These are phyloP conservation scores for Anarrhichthys ocellatus DNA, from an alignment of 2,113 vertebrate species.

Conservation along the genomic window DNA sequence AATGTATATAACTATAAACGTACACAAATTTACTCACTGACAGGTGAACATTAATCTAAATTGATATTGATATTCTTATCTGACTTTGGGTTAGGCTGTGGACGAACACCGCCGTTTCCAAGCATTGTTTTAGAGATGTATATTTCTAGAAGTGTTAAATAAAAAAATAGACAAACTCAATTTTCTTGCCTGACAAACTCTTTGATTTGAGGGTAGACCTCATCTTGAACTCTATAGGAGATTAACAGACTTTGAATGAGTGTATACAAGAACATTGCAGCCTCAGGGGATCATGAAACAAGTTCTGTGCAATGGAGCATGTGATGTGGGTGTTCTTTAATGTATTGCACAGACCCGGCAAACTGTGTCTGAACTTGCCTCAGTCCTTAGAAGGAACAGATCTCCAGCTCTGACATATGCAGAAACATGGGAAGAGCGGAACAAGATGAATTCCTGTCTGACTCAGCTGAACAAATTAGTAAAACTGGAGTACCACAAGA, in stretches of 20 bases:
- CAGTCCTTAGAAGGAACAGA: conserved; percentile 49
- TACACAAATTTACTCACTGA: not conserved
- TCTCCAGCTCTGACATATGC: conserved; percentile 49
- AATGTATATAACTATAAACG: not conserved
- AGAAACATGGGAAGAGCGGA: conserved; percentile 47
- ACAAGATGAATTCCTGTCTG: conserved; percentile 63
- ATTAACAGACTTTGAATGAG: not conserved
- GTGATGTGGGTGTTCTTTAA: conserved; percentile 44
- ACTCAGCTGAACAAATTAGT: conserved; percentile 56
- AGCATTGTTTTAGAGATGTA: not conserved
- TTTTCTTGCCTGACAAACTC: not conserved
- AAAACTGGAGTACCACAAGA: conserved; percentile 9
- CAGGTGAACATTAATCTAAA: not conserved
- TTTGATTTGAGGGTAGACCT: not conserved
- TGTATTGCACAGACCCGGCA: conserved; percentile 43
- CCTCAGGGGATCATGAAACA: conserved; percentile 3
- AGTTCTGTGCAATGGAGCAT: conserved; percentile 33
- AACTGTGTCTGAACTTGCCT: conserved; percentile 64
- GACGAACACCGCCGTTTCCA: not conserved
- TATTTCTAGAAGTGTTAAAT: not conserved
- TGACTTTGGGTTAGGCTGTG: not conserved
- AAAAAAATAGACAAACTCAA: not conserved
- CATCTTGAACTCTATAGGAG: not conserved
- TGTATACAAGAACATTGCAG: not conserved
- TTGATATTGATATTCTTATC: not conserved